A percentile compares a stretch with the other conserved stretches of the same genome.
These are phyloP conservation scores for Speoplatyrhinus poulsoni DNA, from an alignment of 2,113 vertebrate genomes.

Conservation along the genomic window DNA sequence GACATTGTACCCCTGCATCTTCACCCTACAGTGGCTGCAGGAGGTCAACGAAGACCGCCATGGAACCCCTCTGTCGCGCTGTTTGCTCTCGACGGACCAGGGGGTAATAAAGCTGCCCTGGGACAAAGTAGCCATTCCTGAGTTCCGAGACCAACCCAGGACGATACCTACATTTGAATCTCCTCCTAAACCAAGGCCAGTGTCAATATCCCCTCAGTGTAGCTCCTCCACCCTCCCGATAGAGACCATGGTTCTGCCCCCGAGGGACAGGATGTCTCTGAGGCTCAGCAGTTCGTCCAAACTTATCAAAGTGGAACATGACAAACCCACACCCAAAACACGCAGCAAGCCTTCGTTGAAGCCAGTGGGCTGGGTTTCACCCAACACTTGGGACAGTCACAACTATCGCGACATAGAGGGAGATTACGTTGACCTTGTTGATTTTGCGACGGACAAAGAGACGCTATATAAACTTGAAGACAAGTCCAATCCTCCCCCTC, in stretches of 20 bases:
- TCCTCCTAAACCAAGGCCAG: constrained; percentile 13
- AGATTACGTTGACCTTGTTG: constrained; percentile 91
- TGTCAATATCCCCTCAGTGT: constrained; percentile 38
- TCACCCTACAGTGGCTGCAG: constrained; percentile 86
- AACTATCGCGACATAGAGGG: constrained; percentile 82
- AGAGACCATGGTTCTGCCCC: constrained; percentile 12
- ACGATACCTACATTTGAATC: constrained; percentile 30
- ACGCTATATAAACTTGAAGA: constrained; percentile 32
- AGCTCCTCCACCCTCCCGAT: constrained; percentile 14
- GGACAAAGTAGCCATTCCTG: constrained; percentile 82
- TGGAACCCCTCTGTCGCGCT: constrained; percentile 76
- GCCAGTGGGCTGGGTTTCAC: constrained; percentile 69
- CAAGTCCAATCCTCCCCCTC: constrained; percentile 30
- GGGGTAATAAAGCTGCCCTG: constrained; percentile 84
- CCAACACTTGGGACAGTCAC: constrained; percentile 74
- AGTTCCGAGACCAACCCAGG: constrained; percentile 83
- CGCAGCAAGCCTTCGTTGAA: constrained; percentile 60
- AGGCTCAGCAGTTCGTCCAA: constrained; percentile 68
- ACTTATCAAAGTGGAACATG: constrained; percentile 81
- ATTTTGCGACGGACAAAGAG: constrained; percentile 75
- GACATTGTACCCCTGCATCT: constrained; percentile 83
- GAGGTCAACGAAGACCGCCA: constrained; percentile 79
- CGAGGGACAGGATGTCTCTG: constrained; percentile 67
- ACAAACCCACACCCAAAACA: constrained; percentile 47
- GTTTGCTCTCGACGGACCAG: constrained; percentile 87